These are phyloP conservation scores for Apantesis nais DNA, from an alignment of 2,888 invertebrate genomes.

Conservation along the genomic window DNA sequence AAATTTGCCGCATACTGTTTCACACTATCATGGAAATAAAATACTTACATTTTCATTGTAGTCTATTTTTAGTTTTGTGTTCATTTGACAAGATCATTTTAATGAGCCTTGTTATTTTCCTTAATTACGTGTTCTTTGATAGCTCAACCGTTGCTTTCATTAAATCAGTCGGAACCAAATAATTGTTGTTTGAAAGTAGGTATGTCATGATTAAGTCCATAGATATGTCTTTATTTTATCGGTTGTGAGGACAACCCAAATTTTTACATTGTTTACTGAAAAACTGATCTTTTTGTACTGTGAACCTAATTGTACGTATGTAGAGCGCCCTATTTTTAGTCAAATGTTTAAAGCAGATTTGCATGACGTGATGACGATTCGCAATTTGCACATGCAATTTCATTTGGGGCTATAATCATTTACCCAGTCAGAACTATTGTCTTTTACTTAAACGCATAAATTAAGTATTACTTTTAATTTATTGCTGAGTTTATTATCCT, in stretches of 20 bases:
- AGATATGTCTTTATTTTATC: conserved; percentile 18
- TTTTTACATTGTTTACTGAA: conserved; percentile 19
- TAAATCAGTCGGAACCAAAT: conserved; percentile 18
- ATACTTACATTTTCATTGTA: background rate
- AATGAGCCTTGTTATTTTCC: conserved; percentile 11
- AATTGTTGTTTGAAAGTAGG: conserved; percentile 12
- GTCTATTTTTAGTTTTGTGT: conserved; percentile 6
- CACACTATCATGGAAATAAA: background rate
- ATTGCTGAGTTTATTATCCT: background rate
- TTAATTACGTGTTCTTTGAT: background rate
- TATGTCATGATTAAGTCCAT: background rate
- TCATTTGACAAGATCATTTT: conserved; percentile 18
- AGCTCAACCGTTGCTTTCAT: conserved; percentile 6
- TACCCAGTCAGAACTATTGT: conserved; percentile 34
- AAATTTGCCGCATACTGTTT: background rate
- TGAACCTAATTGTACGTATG: background rate
- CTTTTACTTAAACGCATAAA: conserved; percentile 11
- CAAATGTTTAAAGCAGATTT: conserved; percentile 54
- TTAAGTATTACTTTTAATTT: background rate
- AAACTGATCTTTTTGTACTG: background rate
- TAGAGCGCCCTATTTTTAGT: conserved; percentile 42
- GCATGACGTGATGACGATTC: conserved; percentile 50
- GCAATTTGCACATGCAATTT: conserved; percentile 54
- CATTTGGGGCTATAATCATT: conserved; percentile 44
- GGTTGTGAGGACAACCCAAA: conserved; percentile 25